Conservation (phyloP, 2,113 vertebrate species). For the Ictidomys tridecemlineatus region DNA sequence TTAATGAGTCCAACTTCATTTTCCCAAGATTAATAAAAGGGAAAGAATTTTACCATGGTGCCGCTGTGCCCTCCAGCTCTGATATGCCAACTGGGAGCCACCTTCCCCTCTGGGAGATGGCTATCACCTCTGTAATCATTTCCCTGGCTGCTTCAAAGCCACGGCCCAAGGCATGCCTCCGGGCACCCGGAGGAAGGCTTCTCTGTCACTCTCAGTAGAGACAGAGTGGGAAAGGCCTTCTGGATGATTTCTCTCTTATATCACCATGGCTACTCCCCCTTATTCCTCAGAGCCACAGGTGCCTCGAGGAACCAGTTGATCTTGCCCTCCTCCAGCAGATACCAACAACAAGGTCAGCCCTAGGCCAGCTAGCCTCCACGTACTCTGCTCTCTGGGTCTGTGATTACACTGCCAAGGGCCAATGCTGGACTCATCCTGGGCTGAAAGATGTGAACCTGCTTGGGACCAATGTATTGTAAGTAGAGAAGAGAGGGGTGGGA, state of each 20-base stretch:
- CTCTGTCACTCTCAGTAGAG: neutral
- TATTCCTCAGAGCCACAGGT: neutral
- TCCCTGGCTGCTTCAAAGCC: neutral
- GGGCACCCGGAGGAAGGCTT: neutral
- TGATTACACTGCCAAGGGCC: neutral
- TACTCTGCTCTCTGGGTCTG: neutral
- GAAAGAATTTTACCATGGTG: neutral
- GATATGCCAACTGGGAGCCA: neutral
- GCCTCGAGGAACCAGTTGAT: neutral
- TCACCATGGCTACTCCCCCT: neutral
- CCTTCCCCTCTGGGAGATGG: neutral
- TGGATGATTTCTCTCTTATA: neutral
- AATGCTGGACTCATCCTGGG: neutral
- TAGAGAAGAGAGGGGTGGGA: neutral
- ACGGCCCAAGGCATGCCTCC: neutral
- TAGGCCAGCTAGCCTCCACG: neutral
- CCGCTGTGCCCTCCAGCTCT: neutral
- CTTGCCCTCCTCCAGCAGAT: neutral
- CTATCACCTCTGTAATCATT: neutral
- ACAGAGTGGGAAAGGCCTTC: neutral
- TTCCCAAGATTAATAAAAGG: neutral
- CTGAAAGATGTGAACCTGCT: neutral
- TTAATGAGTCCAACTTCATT: slow-evolving; percentile 1
- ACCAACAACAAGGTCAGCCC: neutral
- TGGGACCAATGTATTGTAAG: neutral